Evolutionary conservation across 2,888 invertebrate species (phyloP).

Genomic region (Sericinus montela): DNA sequence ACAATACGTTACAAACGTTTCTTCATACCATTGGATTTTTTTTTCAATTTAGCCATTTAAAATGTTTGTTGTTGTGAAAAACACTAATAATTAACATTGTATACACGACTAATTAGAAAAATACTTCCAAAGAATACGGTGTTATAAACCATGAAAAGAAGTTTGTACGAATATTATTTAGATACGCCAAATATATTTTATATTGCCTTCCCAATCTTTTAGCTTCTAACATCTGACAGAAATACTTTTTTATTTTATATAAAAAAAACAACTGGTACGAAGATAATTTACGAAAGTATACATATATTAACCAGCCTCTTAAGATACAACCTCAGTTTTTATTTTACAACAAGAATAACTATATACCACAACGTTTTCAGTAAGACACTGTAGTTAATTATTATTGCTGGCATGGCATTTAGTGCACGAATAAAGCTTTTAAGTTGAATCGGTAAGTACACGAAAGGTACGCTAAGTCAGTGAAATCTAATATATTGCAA

Average conservation of each 20-base stretch:
- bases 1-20: background rate
- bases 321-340: slow-evolving; percentile 54
- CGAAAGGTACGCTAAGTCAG: slow-evolving; percentile 1
- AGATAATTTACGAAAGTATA: slow-evolving; percentile 32
- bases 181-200: too few relatives aligned
- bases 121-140: too few relatives aligned
- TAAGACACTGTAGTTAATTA: slow-evolving; percentile 61
- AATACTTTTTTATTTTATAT: too few relatives aligned
- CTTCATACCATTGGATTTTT: slow-evolving; percentile 13
- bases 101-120: too few relatives aligned
- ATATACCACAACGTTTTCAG: slow-evolving; percentile 56
- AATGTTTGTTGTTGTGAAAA: too few relatives aligned
- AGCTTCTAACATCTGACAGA: too few relatives aligned
- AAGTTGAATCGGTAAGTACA: slow-evolving; percentile 7
- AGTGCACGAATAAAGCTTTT: background rate
- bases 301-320: slow-evolving; percentile 56
- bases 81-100: too few relatives aligned
- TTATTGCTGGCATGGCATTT: slow-evolving; percentile 44
- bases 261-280: slow-evolving; percentile 41
- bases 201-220: too few relatives aligned
- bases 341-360: slow-evolving; percentile 44
- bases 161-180: too few relatives aligned
- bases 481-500: background rate
- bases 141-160: too few relatives aligned
- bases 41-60: too few relatives aligned